These are phyloP conservation scores for Ia io DNA, from an alignment of 2,113 vertebrate species.

Conservation along the genomic window DNA sequence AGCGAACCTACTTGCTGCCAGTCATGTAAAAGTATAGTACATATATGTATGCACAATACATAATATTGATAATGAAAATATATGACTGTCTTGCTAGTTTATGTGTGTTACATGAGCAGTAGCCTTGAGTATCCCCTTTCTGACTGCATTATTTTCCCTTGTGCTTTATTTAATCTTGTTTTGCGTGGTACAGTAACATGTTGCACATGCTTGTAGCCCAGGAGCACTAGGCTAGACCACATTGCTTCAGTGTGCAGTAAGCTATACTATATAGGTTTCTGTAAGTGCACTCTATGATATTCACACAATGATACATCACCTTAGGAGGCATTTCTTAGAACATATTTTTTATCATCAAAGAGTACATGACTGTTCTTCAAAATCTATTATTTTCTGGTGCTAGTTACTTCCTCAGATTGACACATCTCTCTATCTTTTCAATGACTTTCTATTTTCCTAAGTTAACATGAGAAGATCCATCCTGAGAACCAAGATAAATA, in stretches of 20 bases:
- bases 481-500: not conserved
- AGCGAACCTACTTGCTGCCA: not conserved
- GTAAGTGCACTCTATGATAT: not conserved
- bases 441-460: not conserved
- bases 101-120: too few relatives aligned
- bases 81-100: not conserved
- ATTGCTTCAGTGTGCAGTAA: not conserved
- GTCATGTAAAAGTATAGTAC: not conserved
- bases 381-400: conserved; percentile 8
- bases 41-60: not conserved
- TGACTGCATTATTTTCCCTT: not conserved
- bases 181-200: not conserved
- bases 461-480: not conserved
- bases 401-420: not conserved
- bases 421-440: conserved; percentile 2
- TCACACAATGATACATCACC: too few relatives aligned
- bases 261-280: not conserved
- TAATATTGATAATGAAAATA: not conserved
- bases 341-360: not conserved
- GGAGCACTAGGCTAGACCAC: too few relatives aligned
- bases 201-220: too few relatives aligned
- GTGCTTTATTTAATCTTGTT: not conserved
- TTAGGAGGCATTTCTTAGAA: not conserved
- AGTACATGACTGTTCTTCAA: not conserved
- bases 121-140: not conserved